Percentiles rank a stretch among this genome's conserved stretches.
Evolutionary conservation across 2,888 invertebrate genomes (phyloP).

Genomic region (Sesamia inferens): DNA sequence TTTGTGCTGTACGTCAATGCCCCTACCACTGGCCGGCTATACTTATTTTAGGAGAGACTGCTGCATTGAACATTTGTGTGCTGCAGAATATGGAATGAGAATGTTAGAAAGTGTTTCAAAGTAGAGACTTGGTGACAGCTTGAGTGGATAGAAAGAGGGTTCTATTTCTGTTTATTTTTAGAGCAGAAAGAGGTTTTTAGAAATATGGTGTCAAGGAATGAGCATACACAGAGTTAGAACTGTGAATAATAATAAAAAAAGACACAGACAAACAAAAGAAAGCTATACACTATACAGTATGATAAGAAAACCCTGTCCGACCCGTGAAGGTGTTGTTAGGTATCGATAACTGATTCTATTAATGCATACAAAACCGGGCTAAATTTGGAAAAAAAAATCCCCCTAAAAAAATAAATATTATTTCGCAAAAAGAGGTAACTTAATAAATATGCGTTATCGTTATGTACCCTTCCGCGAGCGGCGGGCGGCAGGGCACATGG

Average conservation of each 20-base stretch:
- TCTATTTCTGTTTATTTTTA: not conserved
- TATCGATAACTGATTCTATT: too few species aligned
- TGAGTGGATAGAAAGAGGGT: not conserved
- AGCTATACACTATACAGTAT: too few species aligned
- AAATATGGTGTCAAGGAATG: not conserved
- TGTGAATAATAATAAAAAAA: too few species aligned
- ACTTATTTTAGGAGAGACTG: not conserved
- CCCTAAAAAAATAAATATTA: too few species aligned
- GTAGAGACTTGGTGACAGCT: not conserved
- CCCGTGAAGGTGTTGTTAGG: too few species aligned
- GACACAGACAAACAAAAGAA: not conserved
- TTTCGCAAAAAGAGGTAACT: too few species aligned
- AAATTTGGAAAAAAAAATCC: too few species aligned
- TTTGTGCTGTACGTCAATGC: constrained; percentile 39
- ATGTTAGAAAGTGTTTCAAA: not conserved
- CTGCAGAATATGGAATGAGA: not conserved
- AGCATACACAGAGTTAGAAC: not conserved
- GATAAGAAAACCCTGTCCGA: too few species aligned
- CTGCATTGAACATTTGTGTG: not conserved
- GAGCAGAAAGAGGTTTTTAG: not conserved
- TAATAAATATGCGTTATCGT: too few species aligned
- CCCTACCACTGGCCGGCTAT: constrained; percentile 40
- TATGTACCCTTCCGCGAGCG: too few species aligned
- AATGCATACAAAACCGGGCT: too few species aligned
- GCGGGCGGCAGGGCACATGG: too few species aligned